phyloP scores from a whole-genome alignment of 2,113 vertebrate species.

The Elgaria multicarinata region DNA sequence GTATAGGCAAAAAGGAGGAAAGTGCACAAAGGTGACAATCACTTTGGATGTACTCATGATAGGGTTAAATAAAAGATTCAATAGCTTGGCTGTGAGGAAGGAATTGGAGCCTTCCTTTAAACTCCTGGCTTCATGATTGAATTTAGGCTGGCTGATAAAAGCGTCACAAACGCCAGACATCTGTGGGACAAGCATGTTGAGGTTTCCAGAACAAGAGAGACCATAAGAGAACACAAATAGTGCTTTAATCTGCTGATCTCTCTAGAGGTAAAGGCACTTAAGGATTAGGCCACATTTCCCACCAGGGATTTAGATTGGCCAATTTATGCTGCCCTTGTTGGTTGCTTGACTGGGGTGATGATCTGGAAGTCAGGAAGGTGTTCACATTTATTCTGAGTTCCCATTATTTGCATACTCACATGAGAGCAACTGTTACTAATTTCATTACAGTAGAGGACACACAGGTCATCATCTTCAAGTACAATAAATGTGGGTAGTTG shows the following conservation, averaged over 20 bases:
- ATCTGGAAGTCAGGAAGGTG: too few species aligned
- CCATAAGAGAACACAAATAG: background rate
- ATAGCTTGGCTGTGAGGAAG: background rate
- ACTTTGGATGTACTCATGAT: background rate
- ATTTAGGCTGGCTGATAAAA: background rate
- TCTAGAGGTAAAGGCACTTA: background rate
- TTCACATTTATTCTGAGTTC: too few species aligned
- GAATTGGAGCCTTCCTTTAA: background rate
- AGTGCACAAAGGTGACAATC: too few species aligned
- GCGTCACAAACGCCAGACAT: background rate
- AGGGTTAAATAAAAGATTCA: background rate
- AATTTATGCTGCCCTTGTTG: background rate
- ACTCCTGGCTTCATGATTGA: background rate
- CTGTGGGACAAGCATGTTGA: background rate
- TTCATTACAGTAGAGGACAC: too few species aligned
- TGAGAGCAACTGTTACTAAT: too few species aligned
- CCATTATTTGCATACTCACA: too few species aligned
- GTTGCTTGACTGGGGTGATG: background rate
- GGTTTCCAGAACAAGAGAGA: background rate
- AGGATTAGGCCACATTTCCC: background rate
- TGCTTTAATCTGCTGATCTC: background rate
- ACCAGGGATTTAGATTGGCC: background rate
- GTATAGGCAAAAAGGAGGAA: background rate
- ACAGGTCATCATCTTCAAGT: too few species aligned
- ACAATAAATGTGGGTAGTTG: too few species aligned